Evolutionary conservation across 1,140 invertebrate species (phyloP), one percentile per base, ranked within the genome.

Genomic region (Eueides isabella): DNA sequence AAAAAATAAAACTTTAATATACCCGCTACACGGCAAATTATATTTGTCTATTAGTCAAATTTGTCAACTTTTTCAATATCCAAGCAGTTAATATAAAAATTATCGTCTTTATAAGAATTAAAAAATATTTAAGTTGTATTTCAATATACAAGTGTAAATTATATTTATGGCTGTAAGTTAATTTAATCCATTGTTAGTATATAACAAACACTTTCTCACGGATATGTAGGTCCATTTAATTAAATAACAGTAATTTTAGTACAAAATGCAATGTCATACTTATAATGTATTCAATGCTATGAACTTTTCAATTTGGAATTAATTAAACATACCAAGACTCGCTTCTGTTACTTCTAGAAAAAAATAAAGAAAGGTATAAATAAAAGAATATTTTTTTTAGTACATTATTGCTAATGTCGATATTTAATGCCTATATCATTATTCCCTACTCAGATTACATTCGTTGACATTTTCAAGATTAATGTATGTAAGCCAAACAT

Each of bases 341-440:
- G 16, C 0, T 19, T 19, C 16, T 4, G 14, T 38, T 33, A 9
- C 7, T 33, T 33, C 11, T 38, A 0, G 11, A 38, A 38, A 44
- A 19, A n/a, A 44, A 44, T 16, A n/a, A 26, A 68, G 11, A 41
- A 28, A 66, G 67, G 68, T 29, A 35, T 65, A 93, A 92, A 93
- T 90, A 85, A 89, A 93, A 93, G 86, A 93, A 84, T 92, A 91
- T 92, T 90, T 44, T 38, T n/a, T 87, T 89, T 86, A 84, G 84
- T 90, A 89, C 91, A 93, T 94, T 94, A 94, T 94, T 94, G 93
- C 93, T 94, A 94, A 92, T 90, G 87, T 93, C 88, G 92, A 90
- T 92, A 92, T 92, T 93, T 93, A 93, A 93, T 91, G 89, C 86
- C 88, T 91, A 92, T 89, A 90, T 93, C 88, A 92, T 89, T 93